Base-by-base conservation (phyloP, 2,113 vertebrate genomes). In the Sebastes schlegelii region DNA sequence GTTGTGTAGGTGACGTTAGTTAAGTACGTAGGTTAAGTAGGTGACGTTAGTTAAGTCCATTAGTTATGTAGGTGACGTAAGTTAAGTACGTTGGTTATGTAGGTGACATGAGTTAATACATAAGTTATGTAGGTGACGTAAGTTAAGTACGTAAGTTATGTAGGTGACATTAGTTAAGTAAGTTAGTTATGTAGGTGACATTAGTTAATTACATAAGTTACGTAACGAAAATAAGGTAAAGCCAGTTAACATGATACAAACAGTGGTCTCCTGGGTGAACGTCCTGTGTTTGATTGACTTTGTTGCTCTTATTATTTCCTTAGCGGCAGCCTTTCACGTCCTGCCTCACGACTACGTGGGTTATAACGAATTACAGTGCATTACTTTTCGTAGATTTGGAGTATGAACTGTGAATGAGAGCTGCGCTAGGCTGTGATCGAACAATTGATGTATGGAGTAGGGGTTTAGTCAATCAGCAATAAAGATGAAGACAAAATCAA, bases 401-500 rank as follows among this genome's bases (percentile, higher is more conserved):
- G 10, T 58, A 5, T 11, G 12, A 58, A 58, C 55, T 57, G 52
- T 54, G 55, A 23, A 58, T 58, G 21, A 58, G 9, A 58, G 12
- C 55, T 23, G 9, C 55, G 3, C 26, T 34, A 34, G 26, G 26
- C 34, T 46, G 16, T 43, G n/a, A 69, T 23, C 71, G 61, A 52
- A 57, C 14, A 12, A 43, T n/a, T 21, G 17, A 5, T 54, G n/a
- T 17, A 63, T 23, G 3, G 43, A 5, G 4, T 3, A 19, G 9
- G 19, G 3, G 9, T 68, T 54, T 19, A 49, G 42, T 21, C 2
- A 54, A 80, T 77, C 43, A 80, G 40, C 34, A 61, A 67, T 43
- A 74, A 34, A 62, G 17, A 66, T 48, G 21, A 14, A 43, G 10
- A 72, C n/a, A 66, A 62, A 65, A 58, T 52, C 11, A 26, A 49